A percentile compares a stretch with the other conserved stretches of the same genome.
These are phyloP conservation scores for Leucopsar rothschildi DNA, from an alignment of 2,113 vertebrate species.

Conservation along the genomic window DNA sequence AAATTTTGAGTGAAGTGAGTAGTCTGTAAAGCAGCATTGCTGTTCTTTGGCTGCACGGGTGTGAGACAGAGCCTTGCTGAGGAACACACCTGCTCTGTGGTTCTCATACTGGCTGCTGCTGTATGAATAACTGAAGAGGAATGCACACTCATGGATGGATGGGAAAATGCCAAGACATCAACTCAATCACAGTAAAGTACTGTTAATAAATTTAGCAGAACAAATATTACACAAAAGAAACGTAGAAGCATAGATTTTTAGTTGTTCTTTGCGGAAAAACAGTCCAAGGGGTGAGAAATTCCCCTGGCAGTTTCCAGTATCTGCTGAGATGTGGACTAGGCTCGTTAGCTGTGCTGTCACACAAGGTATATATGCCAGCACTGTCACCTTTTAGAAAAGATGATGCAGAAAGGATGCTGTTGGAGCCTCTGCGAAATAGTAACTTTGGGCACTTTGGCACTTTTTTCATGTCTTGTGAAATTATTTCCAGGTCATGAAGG, in stretches of 20 bases:
- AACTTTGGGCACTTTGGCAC: not conserved
- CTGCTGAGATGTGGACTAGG: not conserved
- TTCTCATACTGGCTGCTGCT: not conserved
- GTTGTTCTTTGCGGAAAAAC: not conserved
- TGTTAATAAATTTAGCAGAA: not conserved
- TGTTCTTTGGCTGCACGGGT: rapidly evolving
- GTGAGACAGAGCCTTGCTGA: not conserved
- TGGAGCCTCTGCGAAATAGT: not conserved
- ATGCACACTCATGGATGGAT: rapidly evolving
- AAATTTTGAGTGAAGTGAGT: rapidly evolving
- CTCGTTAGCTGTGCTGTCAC: not conserved
- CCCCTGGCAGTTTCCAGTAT: not conserved
- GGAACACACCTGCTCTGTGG: rapidly evolving
- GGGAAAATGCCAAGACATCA: not conserved
- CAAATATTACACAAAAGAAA: not conserved
- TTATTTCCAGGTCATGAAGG: not conserved
- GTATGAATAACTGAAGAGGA: not conserved
- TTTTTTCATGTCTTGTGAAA: not conserved
- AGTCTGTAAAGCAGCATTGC: not conserved
- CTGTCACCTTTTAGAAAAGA: rapidly evolving
- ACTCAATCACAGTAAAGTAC: not conserved
- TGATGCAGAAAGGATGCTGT: not conserved
- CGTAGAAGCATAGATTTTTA: not conserved
- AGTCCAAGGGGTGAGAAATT: not conserved
- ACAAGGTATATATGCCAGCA: rapidly evolving